These are phyloP conservation scores for Chrysoperla carnea DNA, from an alignment of 1,140 invertebrate genomes.

Conservation along the genomic window DNA sequence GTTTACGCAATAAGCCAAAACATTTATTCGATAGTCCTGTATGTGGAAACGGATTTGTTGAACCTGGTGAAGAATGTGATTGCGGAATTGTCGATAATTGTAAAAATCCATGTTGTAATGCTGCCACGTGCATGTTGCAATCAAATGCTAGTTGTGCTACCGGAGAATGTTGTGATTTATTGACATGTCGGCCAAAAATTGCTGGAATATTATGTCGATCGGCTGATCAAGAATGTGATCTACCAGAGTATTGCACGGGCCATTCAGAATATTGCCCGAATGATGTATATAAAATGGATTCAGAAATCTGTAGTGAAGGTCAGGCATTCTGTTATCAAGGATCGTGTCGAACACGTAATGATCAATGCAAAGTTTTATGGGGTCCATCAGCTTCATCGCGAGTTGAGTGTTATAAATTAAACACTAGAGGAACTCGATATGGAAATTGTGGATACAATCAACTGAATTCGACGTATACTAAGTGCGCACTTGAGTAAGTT, in stretches of 20 bases:
- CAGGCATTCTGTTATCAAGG: slow-evolving; percentile 87
- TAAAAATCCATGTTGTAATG: slow-evolving; percentile 78
- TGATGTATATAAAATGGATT: slow-evolving; percentile 84
- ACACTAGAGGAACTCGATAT: slow-evolving; percentile 61
- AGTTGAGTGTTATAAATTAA: slow-evolving; percentile 75
- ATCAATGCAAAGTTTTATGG: slow-evolving; percentile 93
- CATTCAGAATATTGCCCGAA: slow-evolving; percentile 81
- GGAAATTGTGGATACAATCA: slow-evolving; percentile 95
- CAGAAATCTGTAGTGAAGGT: slow-evolving; percentile 55
- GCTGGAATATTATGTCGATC: slow-evolving; percentile 65
- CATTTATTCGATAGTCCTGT: slow-evolving; percentile 69
- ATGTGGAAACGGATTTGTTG: slow-evolving; percentile 95
- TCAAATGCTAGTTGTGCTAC: slow-evolving; percentile 85
- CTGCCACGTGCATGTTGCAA: slow-evolving; percentile 67
- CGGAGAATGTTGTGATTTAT: slow-evolving; percentile 83
- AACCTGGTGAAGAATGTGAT: slow-evolving; percentile 89
- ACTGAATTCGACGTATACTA: slow-evolving; percentile 47
- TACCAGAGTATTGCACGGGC: slow-evolving; percentile 91
- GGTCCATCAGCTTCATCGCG: slow-evolving; percentile 79
- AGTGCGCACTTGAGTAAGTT: slow-evolving; percentile 54
- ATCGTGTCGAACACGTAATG: slow-evolving; percentile 72
- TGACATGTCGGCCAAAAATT: slow-evolving; percentile 55
- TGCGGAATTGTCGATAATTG: slow-evolving; percentile 70
- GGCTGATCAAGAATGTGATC: slow-evolving; percentile 76
- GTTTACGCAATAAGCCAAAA: slow-evolving; percentile 59